phyloP scores from a whole-genome alignment of 2,797 vertebrate genomes.

The Sarcoramphus papa region DNA sequence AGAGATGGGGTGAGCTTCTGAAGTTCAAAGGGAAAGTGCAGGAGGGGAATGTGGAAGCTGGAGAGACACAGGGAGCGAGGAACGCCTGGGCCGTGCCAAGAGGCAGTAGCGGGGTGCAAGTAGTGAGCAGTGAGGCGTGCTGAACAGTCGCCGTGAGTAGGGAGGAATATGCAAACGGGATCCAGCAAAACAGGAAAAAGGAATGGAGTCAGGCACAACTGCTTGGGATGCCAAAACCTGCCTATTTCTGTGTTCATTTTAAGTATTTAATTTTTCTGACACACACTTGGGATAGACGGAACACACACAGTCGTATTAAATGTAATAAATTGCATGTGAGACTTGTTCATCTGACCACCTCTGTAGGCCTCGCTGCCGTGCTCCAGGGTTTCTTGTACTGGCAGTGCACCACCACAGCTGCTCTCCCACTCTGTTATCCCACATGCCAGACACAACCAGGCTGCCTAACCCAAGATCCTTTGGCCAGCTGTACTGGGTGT shows the following conservation, averaged over 20 bases:
- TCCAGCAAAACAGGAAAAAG: background rate
- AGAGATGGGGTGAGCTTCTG: background rate
- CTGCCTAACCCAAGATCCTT: background rate
- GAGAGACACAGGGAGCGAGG: background rate
- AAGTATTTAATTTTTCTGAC: background rate
- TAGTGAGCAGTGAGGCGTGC: background rate
- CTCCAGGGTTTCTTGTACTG: background rate
- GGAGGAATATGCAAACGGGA: background rate
- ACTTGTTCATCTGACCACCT: background rate
- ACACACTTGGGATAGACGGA: background rate
- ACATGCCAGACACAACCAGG: background rate
- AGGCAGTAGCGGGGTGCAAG: background rate
- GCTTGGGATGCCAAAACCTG: background rate
- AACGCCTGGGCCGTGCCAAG: background rate
- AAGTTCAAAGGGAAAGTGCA: background rate
- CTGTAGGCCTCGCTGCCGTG: rapidly evolving
- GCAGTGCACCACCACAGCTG: background rate
- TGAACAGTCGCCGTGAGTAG: background rate
- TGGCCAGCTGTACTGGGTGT: background rate
- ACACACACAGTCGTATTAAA: background rate
- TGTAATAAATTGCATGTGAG: background rate
- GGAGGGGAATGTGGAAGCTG: background rate
- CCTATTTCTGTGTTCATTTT: background rate
- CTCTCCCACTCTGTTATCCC: background rate
- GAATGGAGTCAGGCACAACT: background rate